Base-by-base conservation (phyloP, 2,113 vertebrate species). In the Cheirogaleus medius region DNA sequence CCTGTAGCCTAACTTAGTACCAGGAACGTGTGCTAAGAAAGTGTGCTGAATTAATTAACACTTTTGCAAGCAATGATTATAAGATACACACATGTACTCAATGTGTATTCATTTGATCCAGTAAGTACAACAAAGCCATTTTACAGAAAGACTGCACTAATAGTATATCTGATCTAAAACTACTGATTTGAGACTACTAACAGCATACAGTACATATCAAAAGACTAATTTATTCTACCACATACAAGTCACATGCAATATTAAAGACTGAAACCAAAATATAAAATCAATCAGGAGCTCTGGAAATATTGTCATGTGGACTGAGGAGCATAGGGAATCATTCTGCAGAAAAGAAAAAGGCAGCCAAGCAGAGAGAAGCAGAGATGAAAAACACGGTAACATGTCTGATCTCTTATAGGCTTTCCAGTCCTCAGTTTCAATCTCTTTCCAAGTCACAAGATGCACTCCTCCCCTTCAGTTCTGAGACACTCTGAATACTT, bases 11-110 rank as follows among this genome's bases (percentile, higher is more conserved):
- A 66, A 58, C 49, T 25, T 44, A 52, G 32, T 27, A 17, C 64
- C 42, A 87, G 23, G 27, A 94, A 87, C 4, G 27, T 9, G 20
- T 77, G 88, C 18, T 74, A n/a, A 6, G 11, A 58, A 95, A 63
- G 21, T n/a, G 6, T 78, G 39, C 44, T 95, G 42, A 78, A 87
- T 91, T 69, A 92, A 95, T 78, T 80, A 80, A 71, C 34, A 86
- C 34, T 69, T 96, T 18, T 86, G 64, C 58, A 77, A 96, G 37
- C 82, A 84, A 84, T 88, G 14, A 68, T 84, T 83, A 87, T 32
- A 82, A 64, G 8, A 86, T 23, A 29, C 42, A 84, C 3, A 4
- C 39, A 49, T 13, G 4, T 9, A 25, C 12, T 39, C 39, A 23
- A 32, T 27, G 11, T 37, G 11, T 39, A 77, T 42, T 89, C 74